These are phyloP conservation scores for Spilosoma lubricipeda DNA, from an alignment of 2,888 invertebrate genomes.

Conservation along the genomic window DNA sequence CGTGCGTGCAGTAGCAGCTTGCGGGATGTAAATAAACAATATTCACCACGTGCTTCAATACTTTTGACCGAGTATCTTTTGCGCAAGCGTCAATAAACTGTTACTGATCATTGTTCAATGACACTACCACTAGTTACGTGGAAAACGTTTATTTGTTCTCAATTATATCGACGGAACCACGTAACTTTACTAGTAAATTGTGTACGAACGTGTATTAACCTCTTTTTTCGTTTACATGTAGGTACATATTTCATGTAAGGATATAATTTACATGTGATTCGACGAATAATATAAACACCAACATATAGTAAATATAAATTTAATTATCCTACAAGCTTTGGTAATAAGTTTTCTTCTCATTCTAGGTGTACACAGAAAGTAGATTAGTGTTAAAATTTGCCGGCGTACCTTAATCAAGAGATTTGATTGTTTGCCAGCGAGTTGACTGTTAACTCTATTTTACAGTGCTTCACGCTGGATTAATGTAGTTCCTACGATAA, in stretches of 20 bases:
- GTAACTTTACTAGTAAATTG: not conserved
- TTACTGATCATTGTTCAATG: conserved; percentile 34
- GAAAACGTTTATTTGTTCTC: conserved; percentile 22
- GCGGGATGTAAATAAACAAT: conserved; percentile 69
- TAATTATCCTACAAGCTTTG: not conserved
- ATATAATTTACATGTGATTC: not conserved
- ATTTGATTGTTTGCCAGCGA: conserved; percentile 11
- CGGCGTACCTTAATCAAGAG: not conserved
- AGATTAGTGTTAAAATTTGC: conserved; percentile 11
- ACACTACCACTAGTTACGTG: conserved; percentile 12
- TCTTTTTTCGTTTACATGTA: not conserved
- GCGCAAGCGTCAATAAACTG: conserved; percentile 42
- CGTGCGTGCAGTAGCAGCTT: conserved; percentile 47
- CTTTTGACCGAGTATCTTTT: conserved; percentile 22
- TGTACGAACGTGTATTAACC: not conserved
- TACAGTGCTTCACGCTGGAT: conserved; percentile 6
- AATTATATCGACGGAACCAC: not conserved
- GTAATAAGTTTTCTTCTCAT: not conserved
- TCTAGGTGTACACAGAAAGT: not conserved
- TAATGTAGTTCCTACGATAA: conserved; percentile 13
- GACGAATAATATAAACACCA: not conserved
- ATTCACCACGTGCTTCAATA: conserved; percentile 54
- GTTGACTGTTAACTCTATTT: conserved; percentile 7
- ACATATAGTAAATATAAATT: not conserved
- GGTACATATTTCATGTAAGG: not conserved